Evolutionary conservation across 2,888 invertebrate genomes (phyloP), one percentile per base, ranked within the genome.

Genomic region (Cancer borealis): DNA sequence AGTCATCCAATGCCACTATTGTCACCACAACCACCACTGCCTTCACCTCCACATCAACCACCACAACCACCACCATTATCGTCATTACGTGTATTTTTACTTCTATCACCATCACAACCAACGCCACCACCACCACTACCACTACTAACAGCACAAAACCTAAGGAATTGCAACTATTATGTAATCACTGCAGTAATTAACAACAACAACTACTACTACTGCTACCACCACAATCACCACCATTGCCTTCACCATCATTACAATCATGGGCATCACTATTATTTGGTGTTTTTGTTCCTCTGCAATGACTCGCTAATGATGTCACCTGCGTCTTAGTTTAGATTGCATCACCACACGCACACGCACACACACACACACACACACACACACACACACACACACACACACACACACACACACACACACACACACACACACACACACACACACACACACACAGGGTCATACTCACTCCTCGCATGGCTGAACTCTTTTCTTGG

Each of bases 381-480:
- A 66, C 73, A 73, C 73, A 73, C 73, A 73, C 73, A 73, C 73
- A 73, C 73, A 73, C 73, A 73, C 73, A 73, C 73, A 73, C 73
- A 73, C 73, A 30, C 79, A 79, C 79, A 79, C 79, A 79, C 79
- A 79, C 79, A 79, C 79, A 79, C 30, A 79, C 79, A 79, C 79
- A 79, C 79, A 79, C 79, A 84, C 39, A 84, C 84, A 84, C 84
- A 84, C 84, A 84, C 84, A 84, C 84, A 84, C 84, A 84, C 84
- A 84, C 84, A 84, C 84, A 84, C 84, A 84, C 84, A 84, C 84
- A 84, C 84, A 84, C 84, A 84, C 84, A 84, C 84, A 17, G 39
- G 84, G 39, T 14, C 84, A 84, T 84, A 84, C 84, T 84, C 84
- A 84, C 84, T 84, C 84, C 84, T 39, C 84, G 84, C 84, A 84